These are phyloP conservation scores for Acheta domesticus DNA, from an alignment of 2,888 invertebrate species.

Conservation along the genomic window DNA sequence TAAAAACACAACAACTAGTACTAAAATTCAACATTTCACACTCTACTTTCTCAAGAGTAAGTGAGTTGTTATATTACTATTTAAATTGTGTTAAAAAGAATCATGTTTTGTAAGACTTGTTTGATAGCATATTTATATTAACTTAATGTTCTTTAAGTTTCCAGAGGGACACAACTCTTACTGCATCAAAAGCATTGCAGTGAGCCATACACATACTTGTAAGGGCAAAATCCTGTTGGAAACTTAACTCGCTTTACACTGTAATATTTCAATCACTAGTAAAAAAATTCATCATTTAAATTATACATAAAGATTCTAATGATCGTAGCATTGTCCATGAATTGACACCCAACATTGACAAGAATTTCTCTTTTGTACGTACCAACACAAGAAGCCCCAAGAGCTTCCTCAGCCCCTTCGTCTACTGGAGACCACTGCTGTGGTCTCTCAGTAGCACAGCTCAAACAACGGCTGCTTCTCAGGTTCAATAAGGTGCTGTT, in stretches of 20 bases:
- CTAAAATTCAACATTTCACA: too few relatives aligned
- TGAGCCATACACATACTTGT: too few relatives aligned
- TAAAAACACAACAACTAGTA: too few relatives aligned
- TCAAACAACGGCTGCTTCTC: conserved; percentile 83
- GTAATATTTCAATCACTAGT: background rate
- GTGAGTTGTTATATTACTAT: too few relatives aligned
- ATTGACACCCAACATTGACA: background rate
- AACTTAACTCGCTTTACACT: background rate
- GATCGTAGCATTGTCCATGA: background rate
- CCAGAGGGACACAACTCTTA: too few relatives aligned
- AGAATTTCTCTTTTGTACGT: background rate
- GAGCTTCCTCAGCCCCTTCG: conserved; percentile 46
- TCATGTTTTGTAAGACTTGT: too few relatives aligned
- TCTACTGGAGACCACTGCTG: conserved; percentile 66
- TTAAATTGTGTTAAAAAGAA: too few relatives aligned
- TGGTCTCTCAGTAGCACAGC: conserved; percentile 72
- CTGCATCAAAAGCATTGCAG: too few relatives aligned
- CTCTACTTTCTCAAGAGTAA: too few relatives aligned
- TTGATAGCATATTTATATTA: too few relatives aligned
- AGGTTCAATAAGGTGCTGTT: conserved; percentile 62
- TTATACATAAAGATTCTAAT: background rate
- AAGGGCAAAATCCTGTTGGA: background rate
- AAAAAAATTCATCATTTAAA: background rate
- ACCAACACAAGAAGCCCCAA: conserved; percentile 45
- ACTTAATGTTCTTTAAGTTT: too few relatives aligned